Base-by-base conservation (phyloP, 2,797 vertebrate species). In the Loris lydekkerianus region DNA sequence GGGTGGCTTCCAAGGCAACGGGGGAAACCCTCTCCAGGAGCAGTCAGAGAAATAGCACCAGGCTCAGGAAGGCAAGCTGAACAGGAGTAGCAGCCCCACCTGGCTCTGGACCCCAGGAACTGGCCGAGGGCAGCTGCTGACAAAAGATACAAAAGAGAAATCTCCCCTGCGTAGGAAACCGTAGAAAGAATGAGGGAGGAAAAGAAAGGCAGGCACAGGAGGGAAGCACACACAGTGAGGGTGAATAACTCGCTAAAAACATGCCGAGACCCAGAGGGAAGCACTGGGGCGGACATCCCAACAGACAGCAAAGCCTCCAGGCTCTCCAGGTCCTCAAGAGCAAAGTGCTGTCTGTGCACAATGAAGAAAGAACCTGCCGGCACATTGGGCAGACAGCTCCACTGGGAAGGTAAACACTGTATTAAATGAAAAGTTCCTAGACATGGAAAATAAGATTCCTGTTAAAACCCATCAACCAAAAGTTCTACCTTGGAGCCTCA, bases 21-120 rank as follows among this genome's bases (percentile, higher is more conserved):
- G 34, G 37, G 97, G 95, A 96, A 93, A 87, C 92, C 67, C 72
- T 88, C 81, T 69, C 46, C 18, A 27, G 53, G 43, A 40, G 86
- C 67, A 49, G 67, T 61, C 82, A 84, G 58, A 61, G 88, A 56
- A 60, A 61, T 49, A 70, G 18, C 34, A 34, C 25, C 11, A 40
- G 40, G 23, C 65, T 65, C 11, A 23, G 46, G 17, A 60, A n/a
- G 40, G 70, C 81, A 27, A 46, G 43, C 0, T 1, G 49, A 75
- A 20, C 9, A 17, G 82, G 13, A 37, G 21, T 40, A 40, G 43
- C 0, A 17, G 81, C 63, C 76, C 56, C 70, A 86, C 61, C 78
- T 86, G 89, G 88, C 27, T 81, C 89, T 0, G 10, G 76, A 83
- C 69, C 89, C 88, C 25, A 14, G 88, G 58, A 56, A 65, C 17